Evolutionary conservation across 2,888 invertebrate species (phyloP), one percentile per base, ranked within the genome.

Genomic region (Muscina levida): DNA sequence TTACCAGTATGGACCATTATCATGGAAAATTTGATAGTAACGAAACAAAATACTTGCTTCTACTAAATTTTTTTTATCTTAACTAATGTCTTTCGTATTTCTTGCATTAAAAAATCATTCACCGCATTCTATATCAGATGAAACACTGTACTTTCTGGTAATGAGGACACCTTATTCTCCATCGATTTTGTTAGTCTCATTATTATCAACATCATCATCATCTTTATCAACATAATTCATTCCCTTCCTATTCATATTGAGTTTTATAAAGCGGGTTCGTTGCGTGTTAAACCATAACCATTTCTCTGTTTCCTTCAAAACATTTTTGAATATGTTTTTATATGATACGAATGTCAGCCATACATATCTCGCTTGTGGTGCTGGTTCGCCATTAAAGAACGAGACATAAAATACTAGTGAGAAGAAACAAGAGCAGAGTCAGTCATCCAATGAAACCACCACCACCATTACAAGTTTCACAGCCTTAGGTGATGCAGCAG

Each of bases 381-480:
- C 31, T 31, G 42, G 62, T 22, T 53, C 53, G 53, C 42, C 56
- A 56, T 68, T 68, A 24, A 68, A 56, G 10, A 19, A 62, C 13
- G n/a, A 66, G 42, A n/a, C n/a, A n/a, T n/a, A n/a, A n/a, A n/a
- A n/a, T 53, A 68, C 53, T 53, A 68, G 53, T 5, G 31, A n/a
- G n/a, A n/a, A n/a, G 17, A 13, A 68, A 51, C 10, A 46, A 65
- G n/a, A 57, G 37, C 37, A 17, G 37, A 2, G 44, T 4, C 65
- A 65, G 11, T 24, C 3, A 44, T 65, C n/a, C 42, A 65, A 22
- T 13, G n/a, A 56, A 59, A 71, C 72, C 19, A 31, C 65, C 72
- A 67, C 73, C 68, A 62, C 39, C 68, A 59, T 59, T 44, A 67
- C 24, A 31, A 56, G 53, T n/a, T n/a, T n/a, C 31, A 46, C 22